Conservation (phyloP, 2,888 invertebrate genomes). For the Noctua fimbriata region DNA sequence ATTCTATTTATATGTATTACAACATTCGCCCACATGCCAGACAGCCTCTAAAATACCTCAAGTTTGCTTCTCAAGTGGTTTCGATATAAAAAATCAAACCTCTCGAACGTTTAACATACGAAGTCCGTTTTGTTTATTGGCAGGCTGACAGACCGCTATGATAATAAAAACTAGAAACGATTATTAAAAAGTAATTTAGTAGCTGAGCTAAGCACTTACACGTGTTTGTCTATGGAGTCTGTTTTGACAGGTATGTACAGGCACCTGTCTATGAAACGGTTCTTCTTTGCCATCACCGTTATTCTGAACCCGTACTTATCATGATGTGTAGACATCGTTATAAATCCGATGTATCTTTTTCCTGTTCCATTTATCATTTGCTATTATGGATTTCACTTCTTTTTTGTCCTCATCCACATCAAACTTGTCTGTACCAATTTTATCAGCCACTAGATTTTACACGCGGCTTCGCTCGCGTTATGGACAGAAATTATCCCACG, state of each 20-base stretch:
- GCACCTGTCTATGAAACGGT: conserved; percentile 36
- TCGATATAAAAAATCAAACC: conserved; percentile 51
- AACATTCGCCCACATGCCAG: conserved; percentile 49
- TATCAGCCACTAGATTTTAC: neutral
- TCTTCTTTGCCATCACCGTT: conserved; percentile 27
- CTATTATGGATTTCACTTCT: conserved; percentile 1
- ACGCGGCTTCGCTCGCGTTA: neutral
- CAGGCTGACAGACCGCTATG: conserved; percentile 57
- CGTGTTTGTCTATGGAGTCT: conserved; percentile 14
- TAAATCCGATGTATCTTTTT: conserved; percentile 14
- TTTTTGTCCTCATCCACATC: neutral
- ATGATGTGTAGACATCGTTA: conserved; percentile 19
- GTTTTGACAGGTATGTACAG: conserved; percentile 38
- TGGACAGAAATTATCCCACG: neutral
- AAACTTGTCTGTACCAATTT: neutral
- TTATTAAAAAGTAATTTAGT: conserved; percentile 52
- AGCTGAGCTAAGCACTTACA: conserved; percentile 29
- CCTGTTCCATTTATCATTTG: conserved; percentile 18
- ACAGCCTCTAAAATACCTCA: conserved; percentile 49
- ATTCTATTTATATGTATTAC: conserved; percentile 54
- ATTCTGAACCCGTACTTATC: conserved; percentile 16
- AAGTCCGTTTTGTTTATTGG: conserved; percentile 53
- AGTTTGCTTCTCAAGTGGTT: conserved; percentile 29
- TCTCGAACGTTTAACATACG: conserved; percentile 33
- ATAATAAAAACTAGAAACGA: conserved; percentile 41